Evolutionary conservation across 2,113 vertebrate genomes (phyloP), one percentile per base, ranked within the genome.

Genomic region (Cynocephalus volans): DNA sequence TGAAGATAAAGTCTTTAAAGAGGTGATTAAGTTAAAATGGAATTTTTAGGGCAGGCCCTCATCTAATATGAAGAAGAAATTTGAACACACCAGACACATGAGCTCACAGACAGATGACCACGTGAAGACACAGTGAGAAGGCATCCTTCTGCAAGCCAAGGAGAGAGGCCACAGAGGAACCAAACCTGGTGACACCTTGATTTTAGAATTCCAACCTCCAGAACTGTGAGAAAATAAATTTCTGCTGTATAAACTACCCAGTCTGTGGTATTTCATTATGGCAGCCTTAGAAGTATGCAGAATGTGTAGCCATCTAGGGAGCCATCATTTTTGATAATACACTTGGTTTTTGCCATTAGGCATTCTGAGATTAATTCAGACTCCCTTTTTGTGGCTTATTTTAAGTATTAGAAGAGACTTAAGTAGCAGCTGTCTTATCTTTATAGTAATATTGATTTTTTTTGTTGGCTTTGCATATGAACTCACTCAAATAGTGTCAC

Each of bases 331-430:
- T 92, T 56, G 62, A 88, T 75, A 26, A 50, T 70, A 19, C 64
- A 41, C 12, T 76, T 93, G n/a, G 2, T 28, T 88, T 88, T 84
- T 84, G 2, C n/a, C 5, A 50, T 64, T 36, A 91, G 41, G 21
- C 26, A 36, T 70, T 90, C 19, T 93, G n/a, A 62, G 19, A 76
- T 96, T 50, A 86, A 72, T 90, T 95, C 11, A 28, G 28, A 36
- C 65, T 72, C 1, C 56, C 52, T 33, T 69, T 60, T 86, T 65
- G 10, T 86, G 56, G 60, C 69, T 97, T 24, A 1, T 50, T 89
- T 2, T 69, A 80, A 65, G 56, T 56, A 48, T 88, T 75, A 64
- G 28, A 28, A 56, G 36, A 90, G 18, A 67, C 15, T 19, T 72
- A 86, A 52, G 14, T 48, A 91, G 9, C 17, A 36, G 11, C 5